phyloP scores from a whole-genome alignment of 2,797 vertebrate genomes.

The Chelidonichthys spinosus region DNA sequence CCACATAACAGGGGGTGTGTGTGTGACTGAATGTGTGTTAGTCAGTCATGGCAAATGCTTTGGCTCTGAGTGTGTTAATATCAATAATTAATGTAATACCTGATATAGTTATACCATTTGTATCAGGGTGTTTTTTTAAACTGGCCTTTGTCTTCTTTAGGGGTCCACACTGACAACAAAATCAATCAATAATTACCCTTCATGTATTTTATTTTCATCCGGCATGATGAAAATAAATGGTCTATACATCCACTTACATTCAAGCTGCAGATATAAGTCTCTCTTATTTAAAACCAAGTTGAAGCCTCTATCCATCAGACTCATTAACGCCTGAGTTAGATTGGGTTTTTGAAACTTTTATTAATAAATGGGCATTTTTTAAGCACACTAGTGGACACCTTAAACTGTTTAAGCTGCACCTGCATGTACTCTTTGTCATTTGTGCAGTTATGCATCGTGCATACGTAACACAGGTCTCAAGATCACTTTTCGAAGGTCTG shows the following conservation, averaged over 20 bases:
- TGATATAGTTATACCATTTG: not conserved
- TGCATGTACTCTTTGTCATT: not conserved
- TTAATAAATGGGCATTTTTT: not conserved
- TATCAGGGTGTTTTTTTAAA: not conserved
- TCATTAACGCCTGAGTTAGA: not conserved
- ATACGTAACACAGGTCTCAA: no score
- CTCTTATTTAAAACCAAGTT: not conserved
- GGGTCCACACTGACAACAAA: not conserved
- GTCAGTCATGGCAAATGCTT: not conserved
- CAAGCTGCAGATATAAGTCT: not conserved
- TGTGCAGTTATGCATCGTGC: not conserved
- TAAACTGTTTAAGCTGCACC: not conserved
- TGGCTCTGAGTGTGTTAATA: not conserved
- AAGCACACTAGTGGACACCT: not conserved
- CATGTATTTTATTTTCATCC: no score
- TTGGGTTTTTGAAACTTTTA: not conserved
- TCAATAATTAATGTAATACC: not conserved
- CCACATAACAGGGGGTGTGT: not conserved
- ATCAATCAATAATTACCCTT: no score
- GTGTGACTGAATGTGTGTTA: not conserved
- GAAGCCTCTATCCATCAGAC: not conserved
- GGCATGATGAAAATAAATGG: no score
- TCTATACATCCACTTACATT: not conserved
- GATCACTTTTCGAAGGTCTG: no score
- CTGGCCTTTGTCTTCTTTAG: not conserved